Evolutionary conservation across 2,113 vertebrate species (phyloP).

Genomic region (Capreolus pygargus): DNA sequence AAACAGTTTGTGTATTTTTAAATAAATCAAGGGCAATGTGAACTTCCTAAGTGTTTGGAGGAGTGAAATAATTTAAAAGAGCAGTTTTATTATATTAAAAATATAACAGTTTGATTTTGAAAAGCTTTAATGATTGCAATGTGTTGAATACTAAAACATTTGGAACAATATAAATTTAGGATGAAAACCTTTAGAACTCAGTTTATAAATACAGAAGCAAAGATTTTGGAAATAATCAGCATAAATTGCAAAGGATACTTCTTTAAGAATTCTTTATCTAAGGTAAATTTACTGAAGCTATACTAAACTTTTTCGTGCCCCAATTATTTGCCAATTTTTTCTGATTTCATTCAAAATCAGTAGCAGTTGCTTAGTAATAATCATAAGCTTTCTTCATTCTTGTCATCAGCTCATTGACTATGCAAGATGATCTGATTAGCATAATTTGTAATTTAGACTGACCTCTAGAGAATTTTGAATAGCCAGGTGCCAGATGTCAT

Average conservation of each 20-base stretch:
- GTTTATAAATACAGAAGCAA: background rate
- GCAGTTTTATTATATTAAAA: background rate
- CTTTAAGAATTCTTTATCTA: background rate
- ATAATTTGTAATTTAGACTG: conserved; percentile 16
- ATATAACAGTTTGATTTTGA: background rate
- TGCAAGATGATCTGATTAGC: background rate
- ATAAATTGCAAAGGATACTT: background rate
- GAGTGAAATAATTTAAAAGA: background rate
- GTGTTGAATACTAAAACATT: background rate
- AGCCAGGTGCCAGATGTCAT: background rate
- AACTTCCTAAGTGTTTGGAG: background rate
- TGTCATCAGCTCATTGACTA: background rate
- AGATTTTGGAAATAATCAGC: background rate
- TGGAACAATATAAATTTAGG: background rate
- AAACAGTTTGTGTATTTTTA: background rate
- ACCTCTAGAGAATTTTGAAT: background rate
- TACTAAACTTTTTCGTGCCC: background rate
- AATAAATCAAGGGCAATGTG: background rate
- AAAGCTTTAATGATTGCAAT: background rate
- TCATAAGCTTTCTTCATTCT: background rate
- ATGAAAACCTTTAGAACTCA: background rate
- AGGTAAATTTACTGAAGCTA: background rate
- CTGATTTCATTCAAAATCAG: background rate
- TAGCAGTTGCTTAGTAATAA: background rate
- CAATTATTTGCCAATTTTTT: background rate